These are phyloP conservation scores for Sminthurides aquaticus DNA, from an alignment of 2,888 invertebrate genomes.

Conservation along the genomic window DNA sequence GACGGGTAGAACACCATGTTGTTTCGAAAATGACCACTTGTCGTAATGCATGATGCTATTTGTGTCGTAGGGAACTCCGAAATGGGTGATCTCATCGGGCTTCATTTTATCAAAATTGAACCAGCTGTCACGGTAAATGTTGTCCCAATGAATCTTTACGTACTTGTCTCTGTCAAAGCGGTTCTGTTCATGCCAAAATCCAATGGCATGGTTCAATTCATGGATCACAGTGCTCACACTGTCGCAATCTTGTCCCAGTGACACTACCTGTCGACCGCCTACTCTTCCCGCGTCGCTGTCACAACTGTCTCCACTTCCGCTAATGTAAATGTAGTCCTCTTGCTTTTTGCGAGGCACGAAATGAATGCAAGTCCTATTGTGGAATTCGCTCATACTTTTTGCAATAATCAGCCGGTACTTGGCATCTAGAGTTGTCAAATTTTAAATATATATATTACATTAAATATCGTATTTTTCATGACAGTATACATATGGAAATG, in stretches of 20 bases:
- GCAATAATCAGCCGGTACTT: too few relatives aligned
- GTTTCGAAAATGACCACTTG: conserved; percentile 49
- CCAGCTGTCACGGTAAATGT: conserved; percentile 45
- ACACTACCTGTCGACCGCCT: conserved; percentile 50
- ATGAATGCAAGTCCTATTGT: conserved; percentile 46
- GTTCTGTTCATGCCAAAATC: conserved; percentile 52
- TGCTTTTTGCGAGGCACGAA: conserved; percentile 47
- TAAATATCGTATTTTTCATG: too few relatives aligned
- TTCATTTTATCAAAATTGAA: conserved; percentile 21
- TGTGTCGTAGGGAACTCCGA: conserved; percentile 47
- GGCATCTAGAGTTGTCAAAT: too few relatives aligned
- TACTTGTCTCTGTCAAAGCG: conserved; percentile 49
- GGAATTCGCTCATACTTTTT: conserved; percentile 45
- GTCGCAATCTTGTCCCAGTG: conserved; percentile 48
- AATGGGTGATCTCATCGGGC: conserved; percentile 33
- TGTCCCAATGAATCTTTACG: conserved; percentile 47
- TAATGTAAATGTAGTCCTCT: conserved; percentile 45
- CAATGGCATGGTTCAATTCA: conserved; percentile 50
- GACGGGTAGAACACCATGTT: conserved; percentile 1
- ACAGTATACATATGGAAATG: too few relatives aligned
- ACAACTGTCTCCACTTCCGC: conserved; percentile 38
- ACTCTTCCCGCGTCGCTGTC: conserved; percentile 42
- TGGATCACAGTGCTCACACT: conserved; percentile 49
- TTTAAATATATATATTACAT: background rate
- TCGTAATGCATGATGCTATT: conserved; percentile 50